These are phyloP conservation scores for Hanleya hanleyi DNA, from an alignment of 2,888 invertebrate species.

Conservation along the genomic window DNA sequence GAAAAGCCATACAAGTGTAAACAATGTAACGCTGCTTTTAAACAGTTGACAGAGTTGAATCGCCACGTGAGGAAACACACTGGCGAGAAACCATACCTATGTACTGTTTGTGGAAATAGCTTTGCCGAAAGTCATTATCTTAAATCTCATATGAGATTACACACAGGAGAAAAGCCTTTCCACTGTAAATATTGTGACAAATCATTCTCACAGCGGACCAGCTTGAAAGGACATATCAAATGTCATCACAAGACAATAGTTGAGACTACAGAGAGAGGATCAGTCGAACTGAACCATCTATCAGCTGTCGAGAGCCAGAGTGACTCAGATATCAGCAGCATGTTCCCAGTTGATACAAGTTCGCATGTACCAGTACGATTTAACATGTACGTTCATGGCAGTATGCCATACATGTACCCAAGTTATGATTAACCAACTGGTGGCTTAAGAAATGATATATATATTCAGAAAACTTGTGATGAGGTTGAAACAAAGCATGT, in stretches of 20 bases:
- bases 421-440: too few relatives aligned
- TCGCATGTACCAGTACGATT: too few relatives aligned
- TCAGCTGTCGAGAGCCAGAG: too few relatives aligned
- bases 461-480: too few relatives aligned
- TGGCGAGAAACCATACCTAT: not conserved
- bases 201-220: not conserved
- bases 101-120: not conserved
- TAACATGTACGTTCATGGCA: too few relatives aligned
- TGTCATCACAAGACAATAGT: not conserved
- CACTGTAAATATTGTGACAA: not conserved
- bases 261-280: too few relatives aligned
- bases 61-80: not conserved
- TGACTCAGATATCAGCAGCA: too few relatives aligned
- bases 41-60: not conserved
- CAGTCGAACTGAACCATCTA: too few relatives aligned
- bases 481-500: too few relatives aligned
- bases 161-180: not conserved
- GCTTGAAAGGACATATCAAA: not conserved
- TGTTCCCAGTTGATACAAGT: too few relatives aligned
- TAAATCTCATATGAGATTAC: not conserved
- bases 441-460: too few relatives aligned
- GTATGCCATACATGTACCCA: too few relatives aligned
- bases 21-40: not conserved
- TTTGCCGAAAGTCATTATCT: not conserved
- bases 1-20: not conserved